Evolutionary conservation across 2,113 vertebrate genomes (phyloP).

Genomic region (Mirounga angustirostris): DNA sequence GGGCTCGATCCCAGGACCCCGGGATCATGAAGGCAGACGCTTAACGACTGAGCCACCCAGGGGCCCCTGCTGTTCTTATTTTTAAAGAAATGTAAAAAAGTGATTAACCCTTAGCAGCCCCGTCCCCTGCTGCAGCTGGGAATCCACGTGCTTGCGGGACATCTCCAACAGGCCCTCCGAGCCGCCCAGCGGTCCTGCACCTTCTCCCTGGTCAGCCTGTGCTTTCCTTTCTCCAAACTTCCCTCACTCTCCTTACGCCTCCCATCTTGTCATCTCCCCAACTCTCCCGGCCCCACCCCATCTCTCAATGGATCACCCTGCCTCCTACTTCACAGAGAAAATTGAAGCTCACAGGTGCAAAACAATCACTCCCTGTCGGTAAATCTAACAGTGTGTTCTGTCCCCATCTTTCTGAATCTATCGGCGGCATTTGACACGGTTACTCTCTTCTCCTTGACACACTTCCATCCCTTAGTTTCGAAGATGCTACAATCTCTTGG

Average conservation of each 20-base stretch:
- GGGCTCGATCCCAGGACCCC: too few relatives aligned
- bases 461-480: neutral
- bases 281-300: neutral
- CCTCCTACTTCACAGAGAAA: conserved; percentile 16
- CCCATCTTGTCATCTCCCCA: neutral
- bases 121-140: neutral
- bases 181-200: neutral
- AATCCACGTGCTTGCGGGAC: neutral
- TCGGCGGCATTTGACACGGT: neutral
- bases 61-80: neutral
- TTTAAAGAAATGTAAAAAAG: neutral
- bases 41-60: too few relatives aligned
- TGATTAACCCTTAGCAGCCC: conserved; percentile 58
- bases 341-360: neutral
- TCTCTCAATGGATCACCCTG: neutral
- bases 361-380: neutral
- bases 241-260: neutral
- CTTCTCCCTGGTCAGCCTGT: neutral
- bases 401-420: neutral
- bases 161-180: neutral
- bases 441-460: neutral
- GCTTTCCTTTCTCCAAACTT: neutral
- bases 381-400: neutral
- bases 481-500: neutral
- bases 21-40: too few relatives aligned